Conservation (phyloP, 2,797 vertebrate genomes). For the Sebastes oblongus region DNA sequence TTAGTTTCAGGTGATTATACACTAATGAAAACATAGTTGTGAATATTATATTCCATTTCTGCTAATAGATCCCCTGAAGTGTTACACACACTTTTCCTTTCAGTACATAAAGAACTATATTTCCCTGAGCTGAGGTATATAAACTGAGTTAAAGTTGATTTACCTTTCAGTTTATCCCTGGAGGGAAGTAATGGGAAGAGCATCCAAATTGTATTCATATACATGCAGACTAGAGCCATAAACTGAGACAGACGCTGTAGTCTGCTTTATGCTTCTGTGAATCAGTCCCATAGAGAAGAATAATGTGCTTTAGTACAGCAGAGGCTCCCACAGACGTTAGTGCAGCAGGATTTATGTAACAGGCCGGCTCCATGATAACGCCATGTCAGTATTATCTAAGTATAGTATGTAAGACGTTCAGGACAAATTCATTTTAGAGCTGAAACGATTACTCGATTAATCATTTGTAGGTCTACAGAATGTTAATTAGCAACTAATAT, state of each 20-base stretch:
- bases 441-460: neutral
- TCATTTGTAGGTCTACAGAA: neutral
- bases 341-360: neutral
- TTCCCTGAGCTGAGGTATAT: neutral
- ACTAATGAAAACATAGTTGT: no score
- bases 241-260: neutral
- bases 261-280: neutral
- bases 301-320: neutral
- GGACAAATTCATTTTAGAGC: neutral
- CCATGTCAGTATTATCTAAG: neutral
- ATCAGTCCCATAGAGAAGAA: neutral
- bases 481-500: neutral
- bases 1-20: no score
- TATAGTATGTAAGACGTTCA: neutral
- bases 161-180: neutral
- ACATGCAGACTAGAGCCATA: neutral
- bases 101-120: neutral
- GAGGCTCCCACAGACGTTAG: neutral
- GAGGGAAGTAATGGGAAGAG: neutral
- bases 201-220: conserved; percentile 14
- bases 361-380: neutral
- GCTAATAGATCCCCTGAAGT: neutral
- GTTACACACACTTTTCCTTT: neutral
- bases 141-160: neutral
- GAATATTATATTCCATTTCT: neutral